These are phyloP conservation scores for Eleutherodactylus coqui DNA, from an alignment of 2,797 vertebrate species.

Conservation along the genomic window DNA sequence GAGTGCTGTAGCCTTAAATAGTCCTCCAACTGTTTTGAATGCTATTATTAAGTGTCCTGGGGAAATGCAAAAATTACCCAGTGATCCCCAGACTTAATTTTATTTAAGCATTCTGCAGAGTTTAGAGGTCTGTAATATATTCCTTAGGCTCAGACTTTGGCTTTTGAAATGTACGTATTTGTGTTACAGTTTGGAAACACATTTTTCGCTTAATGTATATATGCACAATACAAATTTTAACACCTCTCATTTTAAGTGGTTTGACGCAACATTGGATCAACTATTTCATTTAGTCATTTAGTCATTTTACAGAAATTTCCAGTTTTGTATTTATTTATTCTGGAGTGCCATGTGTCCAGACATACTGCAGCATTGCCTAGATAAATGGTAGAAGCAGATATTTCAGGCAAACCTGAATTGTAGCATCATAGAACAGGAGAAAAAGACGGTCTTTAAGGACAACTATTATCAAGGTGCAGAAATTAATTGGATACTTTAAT, in stretches of 20 bases:
- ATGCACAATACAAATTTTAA: constrained; percentile 43
- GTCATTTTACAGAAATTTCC: constrained; percentile 1
- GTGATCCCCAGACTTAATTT: constrained; percentile 77
- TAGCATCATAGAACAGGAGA: constrained; percentile 49
- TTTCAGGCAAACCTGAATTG: constrained; percentile 43
- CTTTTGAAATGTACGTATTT: constrained; percentile 69
- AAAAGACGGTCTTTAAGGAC: constrained; percentile 67
- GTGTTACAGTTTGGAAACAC: constrained; percentile 73
- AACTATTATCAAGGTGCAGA: constrained; percentile 83
- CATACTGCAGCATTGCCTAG: constrained; percentile 10
- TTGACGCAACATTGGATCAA: constrained; percentile 36
- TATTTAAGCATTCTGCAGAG: constrained; percentile 73
- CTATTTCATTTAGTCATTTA: no score
- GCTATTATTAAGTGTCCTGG: constrained; percentile 83
- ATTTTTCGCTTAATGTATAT: constrained; percentile 67
- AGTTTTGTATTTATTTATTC: background rate
- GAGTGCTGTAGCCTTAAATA: constrained; percentile 80
- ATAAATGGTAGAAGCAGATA: constrained; percentile 20
- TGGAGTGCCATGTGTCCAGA: background rate
- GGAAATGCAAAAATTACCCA: constrained; percentile 79
- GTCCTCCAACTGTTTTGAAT: constrained; percentile 81
- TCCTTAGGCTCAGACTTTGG: background rate
- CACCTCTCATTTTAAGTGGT: constrained; percentile 25
- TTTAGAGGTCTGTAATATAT: constrained; percentile 66
- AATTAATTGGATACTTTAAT: constrained; percentile 86